Base-by-base conservation (phyloP, 2,888 invertebrate species). In the Pristionchus entomophagus region DNA sequence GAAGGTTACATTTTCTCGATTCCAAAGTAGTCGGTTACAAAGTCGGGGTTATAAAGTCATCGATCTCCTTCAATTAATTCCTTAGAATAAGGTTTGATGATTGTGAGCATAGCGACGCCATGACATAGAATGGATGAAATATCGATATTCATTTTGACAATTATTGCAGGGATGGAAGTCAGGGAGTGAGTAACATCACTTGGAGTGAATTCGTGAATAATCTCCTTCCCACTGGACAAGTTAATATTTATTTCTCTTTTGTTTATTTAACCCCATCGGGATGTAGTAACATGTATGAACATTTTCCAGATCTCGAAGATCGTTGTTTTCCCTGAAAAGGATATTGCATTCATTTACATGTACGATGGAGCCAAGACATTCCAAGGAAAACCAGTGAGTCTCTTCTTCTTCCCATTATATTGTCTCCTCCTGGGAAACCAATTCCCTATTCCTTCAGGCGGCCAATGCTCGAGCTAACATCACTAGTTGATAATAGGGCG, bases 191-290 rank as follows among this genome's bases (percentile, higher is more conserved):
- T 45, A 87, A 87, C 17, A 88, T 97, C 2, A 97, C 97, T 0
- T 99, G 98, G 98, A 97, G 97, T 94, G 98, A 98, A 94, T 99
- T 99, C 95, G 96, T 97, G 0, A 96, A 97, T 94, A 96, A 97
- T 88, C 97, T 99, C 96, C 94, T 99, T 85, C 96, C 96, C 0
- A 97, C 96, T 93, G 98, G 98, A 22, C 98, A 98, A 95, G 98
- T 94, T n/a, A 41, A 38, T 65, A 38, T 0, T 19, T 56, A 6
- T 26, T 35, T 80, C 32, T 51, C 78, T 32, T 26, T 26, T 45
- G 32, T 29, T 1, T 38, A 17, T 29, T 12, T 8, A 56, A 38
- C 65, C 17, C 29, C 4, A 56, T 83, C n/a, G 35, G 38, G 32
- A 38, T 38, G n/a, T n/a, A n/a, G n/a, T n/a, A n/a, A n/a, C n/a